Evolutionary conservation across 2,888 invertebrate genomes (phyloP).

Genomic region (Carpatolechia fugitivella): DNA sequence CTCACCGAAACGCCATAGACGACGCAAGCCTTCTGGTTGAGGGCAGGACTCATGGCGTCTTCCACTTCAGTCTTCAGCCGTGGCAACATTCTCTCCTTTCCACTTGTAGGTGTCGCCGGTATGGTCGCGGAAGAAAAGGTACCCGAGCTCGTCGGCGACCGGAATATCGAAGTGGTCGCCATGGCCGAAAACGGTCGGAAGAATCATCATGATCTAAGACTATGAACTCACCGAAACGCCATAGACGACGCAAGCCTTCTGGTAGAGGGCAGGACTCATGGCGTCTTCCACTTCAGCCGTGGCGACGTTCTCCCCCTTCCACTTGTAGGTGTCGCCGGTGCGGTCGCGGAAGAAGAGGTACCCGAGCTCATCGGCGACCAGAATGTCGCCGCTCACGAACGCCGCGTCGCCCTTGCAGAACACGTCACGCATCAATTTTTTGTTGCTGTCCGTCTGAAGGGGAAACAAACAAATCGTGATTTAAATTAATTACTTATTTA

Average conservation of each 20-base stretch:
- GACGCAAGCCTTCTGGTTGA: constrained; percentile 87
- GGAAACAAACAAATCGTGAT: neutral
- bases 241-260: constrained; percentile 91
- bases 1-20: constrained; percentile 95
- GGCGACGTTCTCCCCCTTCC: constrained; percentile 98
- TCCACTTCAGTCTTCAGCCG: constrained; percentile 98
- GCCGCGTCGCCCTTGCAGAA: constrained; percentile 92
- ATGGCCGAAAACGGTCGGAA: neutral
- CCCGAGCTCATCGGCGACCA: constrained; percentile 94
- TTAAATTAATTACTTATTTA: too few relatives aligned
- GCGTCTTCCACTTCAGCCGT: constrained; percentile 97
- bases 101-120: constrained; percentile 92
- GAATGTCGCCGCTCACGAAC: constrained; percentile 94
- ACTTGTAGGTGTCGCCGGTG: constrained; percentile 91
- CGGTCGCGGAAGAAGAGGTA: constrained; percentile 96
- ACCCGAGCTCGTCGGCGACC: constrained; percentile 94
- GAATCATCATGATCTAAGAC: neutral
- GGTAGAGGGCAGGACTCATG: constrained; percentile 86
- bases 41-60: constrained; percentile 88
- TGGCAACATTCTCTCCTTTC: constrained; percentile 98
- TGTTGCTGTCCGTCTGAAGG: constrained; percentile 85
- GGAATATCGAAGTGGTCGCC: constrained; percentile 82
- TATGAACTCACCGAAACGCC: constrained; percentile 88
- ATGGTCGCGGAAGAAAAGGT: constrained; percentile 95
- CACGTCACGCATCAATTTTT: constrained; percentile 90